Conservation (phyloP, 2,888 invertebrate genomes). For the Apamea crenata region DNA sequence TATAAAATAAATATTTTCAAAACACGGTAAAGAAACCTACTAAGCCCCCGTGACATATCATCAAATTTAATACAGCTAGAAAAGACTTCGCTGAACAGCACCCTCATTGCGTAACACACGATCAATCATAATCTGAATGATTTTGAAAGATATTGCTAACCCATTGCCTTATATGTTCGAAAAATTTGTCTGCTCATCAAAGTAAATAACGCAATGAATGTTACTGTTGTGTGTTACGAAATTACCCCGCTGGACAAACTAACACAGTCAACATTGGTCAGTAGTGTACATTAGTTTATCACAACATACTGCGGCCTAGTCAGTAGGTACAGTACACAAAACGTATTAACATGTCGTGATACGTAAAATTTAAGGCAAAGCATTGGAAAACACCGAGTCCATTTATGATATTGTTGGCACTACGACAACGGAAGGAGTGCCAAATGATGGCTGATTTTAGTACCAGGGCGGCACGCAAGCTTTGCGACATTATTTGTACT, state of each 20-base stretch:
- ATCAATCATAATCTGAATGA: background rate
- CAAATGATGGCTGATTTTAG: conserved; percentile 71
- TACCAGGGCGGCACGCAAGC: conserved; percentile 68
- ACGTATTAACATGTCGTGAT: conserved; percentile 70
- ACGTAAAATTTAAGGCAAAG: conserved; percentile 67
- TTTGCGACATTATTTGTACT: conserved; percentile 60
- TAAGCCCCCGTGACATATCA: too few species aligned
- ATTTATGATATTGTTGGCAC: conserved; percentile 73
- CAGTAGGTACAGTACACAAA: conserved; percentile 31
- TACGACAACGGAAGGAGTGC: conserved; percentile 75
- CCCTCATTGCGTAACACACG: too few species aligned
- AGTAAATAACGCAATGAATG: background rate
- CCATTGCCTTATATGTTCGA: background rate
- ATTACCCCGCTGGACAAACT: background rate
- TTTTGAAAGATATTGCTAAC: background rate
- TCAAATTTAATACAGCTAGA: background rate
- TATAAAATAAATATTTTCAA: background rate
- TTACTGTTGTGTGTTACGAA: background rate
- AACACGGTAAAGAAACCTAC: background rate
- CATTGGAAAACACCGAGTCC: conserved; percentile 62
- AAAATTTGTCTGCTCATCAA: background rate
- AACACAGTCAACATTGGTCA: background rate
- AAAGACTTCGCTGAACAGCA: background rate
- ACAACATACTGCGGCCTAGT: conserved; percentile 19
- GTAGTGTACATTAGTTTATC: background rate